Evolutionary conservation across 1,140 invertebrate genomes (phyloP), one percentile per base, ranked within the genome.

Genomic region (Monomorium pharaonis): DNA sequence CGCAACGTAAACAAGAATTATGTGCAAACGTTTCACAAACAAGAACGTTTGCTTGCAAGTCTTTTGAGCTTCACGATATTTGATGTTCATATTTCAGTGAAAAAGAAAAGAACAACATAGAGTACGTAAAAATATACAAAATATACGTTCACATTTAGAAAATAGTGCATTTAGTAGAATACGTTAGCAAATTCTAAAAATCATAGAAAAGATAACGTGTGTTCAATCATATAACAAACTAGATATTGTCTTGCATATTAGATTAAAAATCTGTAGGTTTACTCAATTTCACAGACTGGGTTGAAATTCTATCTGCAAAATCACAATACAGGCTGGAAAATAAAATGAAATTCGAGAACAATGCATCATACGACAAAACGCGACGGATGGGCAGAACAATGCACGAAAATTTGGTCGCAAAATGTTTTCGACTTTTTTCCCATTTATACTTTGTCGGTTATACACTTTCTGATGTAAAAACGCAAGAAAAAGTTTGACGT

Each of bases 341-440:
- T 74, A 58, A 56, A 72, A 72, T 49, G 16, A 81, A 74, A 83
- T 74, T 74, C 51, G 67, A 56, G 49, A 72, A 74, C 51, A 83
- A 83, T 74, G 67, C 37, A 56, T 44, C 16, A 18, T 18, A 30
- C 4, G 37, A 37, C 42, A 72, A 83, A 81, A 58, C 24, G 3
- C 18, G 16, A n/a, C 24, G 21, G 14, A 62, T 16, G 33, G 3
- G 6, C 33, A 81, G 24, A 18, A 81, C 27, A 54, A 72, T 74
- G 24, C 24, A 54, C 51, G 37, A 72, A 70, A 81, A 83, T 83
- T 83, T 58, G 21, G 58, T 27, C 30, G 12, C 27, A 6, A 74
- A 80, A 74, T 72, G 18, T 83, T 60, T 60, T 58, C 33, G 7
- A 83, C n/a, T 58, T 60, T 56, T 81, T 33, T 14, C 18, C 47